phyloP scores from a whole-genome alignment of 2,113 vertebrate species.

The Pseudopodoces humilis region DNA sequence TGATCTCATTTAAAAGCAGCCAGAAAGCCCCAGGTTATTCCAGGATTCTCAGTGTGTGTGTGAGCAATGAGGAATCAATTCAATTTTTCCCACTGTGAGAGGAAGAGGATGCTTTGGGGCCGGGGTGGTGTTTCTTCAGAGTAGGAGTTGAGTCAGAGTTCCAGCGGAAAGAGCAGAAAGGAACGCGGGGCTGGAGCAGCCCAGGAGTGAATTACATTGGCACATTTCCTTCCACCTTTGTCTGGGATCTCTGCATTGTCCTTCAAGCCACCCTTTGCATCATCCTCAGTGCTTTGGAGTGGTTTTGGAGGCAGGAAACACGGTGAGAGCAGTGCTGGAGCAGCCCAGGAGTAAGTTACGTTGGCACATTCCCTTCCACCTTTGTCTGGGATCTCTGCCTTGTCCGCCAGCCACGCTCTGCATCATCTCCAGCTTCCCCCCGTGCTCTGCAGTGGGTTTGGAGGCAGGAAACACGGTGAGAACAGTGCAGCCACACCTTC shows the following conservation, averaged over 20 bases:
- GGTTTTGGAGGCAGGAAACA: conserved; percentile 10
- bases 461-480: conserved; percentile 17
- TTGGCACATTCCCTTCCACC: conserved; percentile 20
- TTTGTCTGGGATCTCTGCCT: neutral
- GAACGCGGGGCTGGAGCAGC: neutral
- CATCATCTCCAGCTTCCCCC: neutral
- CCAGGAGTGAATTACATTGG: neutral
- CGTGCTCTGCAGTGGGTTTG: neutral
- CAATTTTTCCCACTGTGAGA: neutral
- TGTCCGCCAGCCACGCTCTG: neutral
- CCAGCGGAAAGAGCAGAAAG: neutral
- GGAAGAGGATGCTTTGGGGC: neutral
- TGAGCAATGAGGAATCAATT: neutral
- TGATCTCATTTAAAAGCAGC: neutral
- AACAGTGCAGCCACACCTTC: neutral
- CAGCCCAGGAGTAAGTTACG: neutral
- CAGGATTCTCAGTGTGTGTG: neutral
- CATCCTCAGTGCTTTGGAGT: neutral
- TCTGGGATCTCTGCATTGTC: neutral
- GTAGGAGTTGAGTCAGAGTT: neutral
- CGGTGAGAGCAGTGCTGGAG: neutral
- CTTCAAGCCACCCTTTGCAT: neutral
- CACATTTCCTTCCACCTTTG: conserved; percentile 9
- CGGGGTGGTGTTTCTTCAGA: neutral
- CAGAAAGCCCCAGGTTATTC: neutral